These are phyloP conservation scores for Agonopterix subpropinquella DNA, from an alignment of 2,888 invertebrate species.

Conservation along the genomic window DNA sequence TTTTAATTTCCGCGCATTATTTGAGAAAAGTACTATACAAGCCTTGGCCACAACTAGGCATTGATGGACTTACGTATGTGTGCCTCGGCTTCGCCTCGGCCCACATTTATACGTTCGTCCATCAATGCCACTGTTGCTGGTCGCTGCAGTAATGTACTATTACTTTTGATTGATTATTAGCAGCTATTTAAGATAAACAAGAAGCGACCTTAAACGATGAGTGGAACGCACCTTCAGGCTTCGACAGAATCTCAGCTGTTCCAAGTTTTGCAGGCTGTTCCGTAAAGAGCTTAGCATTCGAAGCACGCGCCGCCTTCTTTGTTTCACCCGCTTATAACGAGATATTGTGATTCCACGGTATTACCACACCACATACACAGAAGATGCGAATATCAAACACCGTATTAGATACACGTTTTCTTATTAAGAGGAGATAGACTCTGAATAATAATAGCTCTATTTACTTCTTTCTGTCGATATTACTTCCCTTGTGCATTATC, in stretches of 20 bases:
- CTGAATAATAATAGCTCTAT: conserved; percentile 57
- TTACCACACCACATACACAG: conserved; percentile 64
- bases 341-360: conserved; percentile 70
- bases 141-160: no score
- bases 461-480: conserved; percentile 22
- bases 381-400: conserved; percentile 69
- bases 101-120: no score
- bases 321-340: conserved; percentile 69
- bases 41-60: no score
- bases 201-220: no score
- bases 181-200: no score
- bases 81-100: no score
- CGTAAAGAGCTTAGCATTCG: conserved; percentile 34
- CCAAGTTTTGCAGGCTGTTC: conserved; percentile 8
- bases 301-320: conserved; percentile 64
- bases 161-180: no score
- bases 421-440: conserved; percentile 59
- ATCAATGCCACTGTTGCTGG: no score
- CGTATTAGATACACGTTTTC: conserved; percentile 68
- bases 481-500: not conserved
- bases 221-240: conserved; percentile 1
- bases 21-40: no score
- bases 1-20: no score
- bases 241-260: conserved; percentile 18
- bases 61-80: no score